Base-by-base conservation (phyloP, 2,113 vertebrate species). In the Arizona elegans region DNA sequence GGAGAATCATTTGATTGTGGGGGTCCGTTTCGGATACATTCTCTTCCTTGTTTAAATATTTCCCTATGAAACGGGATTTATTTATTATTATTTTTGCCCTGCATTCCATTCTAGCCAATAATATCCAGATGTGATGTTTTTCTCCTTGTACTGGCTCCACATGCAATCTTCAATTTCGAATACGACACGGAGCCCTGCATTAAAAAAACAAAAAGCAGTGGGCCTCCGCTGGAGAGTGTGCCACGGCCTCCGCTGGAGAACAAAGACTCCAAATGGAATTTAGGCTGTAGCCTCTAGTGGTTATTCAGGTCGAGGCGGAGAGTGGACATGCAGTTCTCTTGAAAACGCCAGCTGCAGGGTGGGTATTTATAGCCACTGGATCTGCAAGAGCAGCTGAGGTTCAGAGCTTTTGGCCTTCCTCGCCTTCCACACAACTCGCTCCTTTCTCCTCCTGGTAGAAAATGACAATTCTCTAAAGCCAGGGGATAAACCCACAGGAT, bases 311-410 rank as follows among this genome's bases (percentile, higher is more conserved):
- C 58, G 24, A n/a, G 17, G 90, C 92, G 52, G 85, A 86, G 0
- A 15, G 23, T 92, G 94, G 95, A 86, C 94, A 12, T 91, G 94
- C 95, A 90, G 87, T 65, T 93, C 91, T 96, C 94, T 94, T 54
- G 50, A 88, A 88, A 94, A 50, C 87, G 94, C 95, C 96, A 97
- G 94, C 97, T 97, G 97, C 55, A 91, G 95, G 50, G 86, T 17
- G 91, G 92, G 91, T 97, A 97, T 97, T 97, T 97, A 97, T 97
- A 97, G 97, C 94, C 55, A 91, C 92, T 92, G 93, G 94, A 96
- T 96, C 95, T 96, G 94, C 3, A 6, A 55, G 94, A 97, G 97
- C 97, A 97, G 97, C 97, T 97, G 97, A 96, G 96, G 95, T 94
- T 97, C 96, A 97, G 96, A 95, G 0, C 96, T 94, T 97, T 96